A percentile compares a stretch with the other conserved stretches of the same genome.
These are phyloP conservation scores for Mimas tiliae DNA, from an alignment of 2,888 invertebrate genomes.

Conservation along the genomic window DNA sequence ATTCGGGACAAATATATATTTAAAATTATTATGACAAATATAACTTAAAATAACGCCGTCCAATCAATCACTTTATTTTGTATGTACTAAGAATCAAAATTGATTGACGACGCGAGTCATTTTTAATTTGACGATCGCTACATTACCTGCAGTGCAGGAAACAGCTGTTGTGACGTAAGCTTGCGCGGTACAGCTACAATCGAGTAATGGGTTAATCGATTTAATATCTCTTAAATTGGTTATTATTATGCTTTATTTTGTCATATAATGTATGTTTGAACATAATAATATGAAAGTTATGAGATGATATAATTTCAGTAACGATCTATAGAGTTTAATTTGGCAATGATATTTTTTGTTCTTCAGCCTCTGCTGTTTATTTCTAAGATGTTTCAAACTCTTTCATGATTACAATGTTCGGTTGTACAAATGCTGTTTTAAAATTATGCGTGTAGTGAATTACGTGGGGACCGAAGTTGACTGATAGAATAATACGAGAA, in stretches of 20 bases:
- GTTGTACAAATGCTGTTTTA: not conserved
- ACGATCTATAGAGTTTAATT: no score
- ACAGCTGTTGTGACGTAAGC: not conserved
- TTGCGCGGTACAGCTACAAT: not conserved
- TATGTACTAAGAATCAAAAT: no score
- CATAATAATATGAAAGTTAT: no score
- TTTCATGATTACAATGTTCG: not conserved
- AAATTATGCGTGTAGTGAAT: not conserved
- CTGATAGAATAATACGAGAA: not conserved
- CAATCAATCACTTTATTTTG: no score
- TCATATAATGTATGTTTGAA: not conserved
- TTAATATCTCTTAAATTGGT: not conserved
- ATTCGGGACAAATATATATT: not conserved
- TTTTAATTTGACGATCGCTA: not conserved
- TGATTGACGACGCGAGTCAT: no score
- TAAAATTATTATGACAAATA: no score
- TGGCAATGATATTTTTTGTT: no score
- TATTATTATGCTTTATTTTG: not conserved
- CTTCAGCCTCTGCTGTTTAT: not conserved
- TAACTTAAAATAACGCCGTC: no score
- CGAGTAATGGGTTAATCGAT: not conserved
- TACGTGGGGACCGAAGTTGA: not conserved
- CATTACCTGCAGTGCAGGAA: conserved; percentile 1
- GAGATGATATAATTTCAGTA: no score
- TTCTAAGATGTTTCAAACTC: no score